phyloP scores from a whole-genome alignment of 1,140 invertebrate species.

The Brachionus asplanchnoidis region DNA sequence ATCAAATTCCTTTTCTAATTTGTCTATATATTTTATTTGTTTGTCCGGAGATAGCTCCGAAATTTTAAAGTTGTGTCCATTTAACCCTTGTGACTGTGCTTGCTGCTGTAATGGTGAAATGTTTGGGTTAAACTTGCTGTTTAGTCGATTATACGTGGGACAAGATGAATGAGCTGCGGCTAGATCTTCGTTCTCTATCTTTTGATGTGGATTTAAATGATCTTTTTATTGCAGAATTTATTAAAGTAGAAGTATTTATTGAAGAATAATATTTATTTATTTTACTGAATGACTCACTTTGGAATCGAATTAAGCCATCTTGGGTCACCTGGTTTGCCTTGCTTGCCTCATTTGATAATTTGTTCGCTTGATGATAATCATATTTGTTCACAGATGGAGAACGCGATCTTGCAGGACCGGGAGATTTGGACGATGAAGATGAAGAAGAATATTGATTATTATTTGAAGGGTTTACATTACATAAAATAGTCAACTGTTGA shows the following conservation, averaged over 20 bases:
- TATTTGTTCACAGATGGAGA: neutral
- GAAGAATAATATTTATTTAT: constrained; percentile 31
- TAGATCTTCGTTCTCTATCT: neutral
- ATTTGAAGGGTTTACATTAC: neutral
- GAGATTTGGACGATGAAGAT: constrained; percentile 26
- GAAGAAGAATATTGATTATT: constrained; percentile 30
- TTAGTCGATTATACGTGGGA: constrained; percentile 1
- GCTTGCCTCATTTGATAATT: neutral
- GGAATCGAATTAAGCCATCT: neutral
- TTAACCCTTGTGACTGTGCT: neutral
- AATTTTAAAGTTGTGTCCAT: neutral
- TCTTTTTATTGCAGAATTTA: constrained; percentile 36
- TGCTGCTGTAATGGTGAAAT: neutral
- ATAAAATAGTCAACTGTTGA: neutral
- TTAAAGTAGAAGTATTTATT: constrained; percentile 5
- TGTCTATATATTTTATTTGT: constrained; percentile 41
- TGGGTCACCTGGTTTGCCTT: neutral
- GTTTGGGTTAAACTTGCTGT: neutral
- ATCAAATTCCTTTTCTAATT: constrained; percentile 39
- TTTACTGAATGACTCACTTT: constrained; percentile 39
- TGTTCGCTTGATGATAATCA: neutral
- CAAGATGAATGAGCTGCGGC: neutral
- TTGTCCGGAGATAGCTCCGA: constrained; percentile 3
- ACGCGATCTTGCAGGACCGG: neutral
- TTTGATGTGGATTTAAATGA: constrained; percentile 26